A percentile compares a stretch with the other conserved stretches of the same genome.
Conservation (phyloP, 1,140 invertebrate genomes). For the Paraescarpia echinospica region DNA sequence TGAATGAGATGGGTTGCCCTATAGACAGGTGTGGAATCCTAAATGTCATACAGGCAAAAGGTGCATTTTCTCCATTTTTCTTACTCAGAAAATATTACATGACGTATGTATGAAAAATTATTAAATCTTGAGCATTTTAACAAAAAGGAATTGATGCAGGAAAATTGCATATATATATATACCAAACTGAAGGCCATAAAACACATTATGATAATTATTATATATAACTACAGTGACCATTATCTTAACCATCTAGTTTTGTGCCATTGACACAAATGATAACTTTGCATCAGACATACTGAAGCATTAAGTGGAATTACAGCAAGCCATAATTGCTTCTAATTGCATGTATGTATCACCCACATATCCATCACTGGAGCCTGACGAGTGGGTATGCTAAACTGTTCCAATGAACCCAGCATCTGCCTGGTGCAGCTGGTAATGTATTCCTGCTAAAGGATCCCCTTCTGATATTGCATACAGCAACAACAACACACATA, state of each 20-base stretch:
- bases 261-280: not conserved
- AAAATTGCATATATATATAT: too few relatives aligned
- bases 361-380: not conserved
- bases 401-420: not conserved
- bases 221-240: not conserved
- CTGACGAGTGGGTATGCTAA: not conserved
- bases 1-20: too few relatives aligned
- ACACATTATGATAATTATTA: not conserved
- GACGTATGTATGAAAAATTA: too few relatives aligned
- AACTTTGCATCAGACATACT: not conserved
- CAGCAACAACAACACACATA: too few relatives aligned
- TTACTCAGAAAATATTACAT: too few relatives aligned
- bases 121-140: too few relatives aligned
- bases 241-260: not conserved
- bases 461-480: not conserved
- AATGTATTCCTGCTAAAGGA: not conserved
- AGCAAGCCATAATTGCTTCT: not conserved
- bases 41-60: too few relatives aligned
- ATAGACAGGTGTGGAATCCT: too few relatives aligned
- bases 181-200: not conserved
- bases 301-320: not conserved
- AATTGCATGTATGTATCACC: not conserved
- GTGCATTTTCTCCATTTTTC: too few relatives aligned
- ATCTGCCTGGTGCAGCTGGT: not conserved
- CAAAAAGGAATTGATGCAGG: too few relatives aligned